These are phyloP conservation scores for Ganaspis brasiliensis DNA, from an alignment of 2,888 invertebrate species.

Conservation along the genomic window DNA sequence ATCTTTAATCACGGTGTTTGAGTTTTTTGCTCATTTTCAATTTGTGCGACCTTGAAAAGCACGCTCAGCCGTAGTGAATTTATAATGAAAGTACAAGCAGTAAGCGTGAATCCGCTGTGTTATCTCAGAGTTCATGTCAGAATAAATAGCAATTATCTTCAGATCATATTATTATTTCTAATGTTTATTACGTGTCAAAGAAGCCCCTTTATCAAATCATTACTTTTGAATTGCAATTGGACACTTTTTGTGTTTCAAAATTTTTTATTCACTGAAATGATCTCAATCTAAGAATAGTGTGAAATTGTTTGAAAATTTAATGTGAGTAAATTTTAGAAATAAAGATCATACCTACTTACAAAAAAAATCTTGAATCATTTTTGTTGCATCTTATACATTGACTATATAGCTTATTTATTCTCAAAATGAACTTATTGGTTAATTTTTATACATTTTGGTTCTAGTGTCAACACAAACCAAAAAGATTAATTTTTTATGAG, in stretches of 20 bases:
- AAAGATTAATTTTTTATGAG: too few species aligned
- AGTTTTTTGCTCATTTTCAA: conserved; percentile 30
- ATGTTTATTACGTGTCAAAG: conserved; percentile 19
- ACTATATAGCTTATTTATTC: too few species aligned
- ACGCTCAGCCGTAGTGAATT: conserved; percentile 13
- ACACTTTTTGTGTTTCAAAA: neutral
- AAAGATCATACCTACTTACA: too few species aligned
- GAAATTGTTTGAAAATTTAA: too few species aligned
- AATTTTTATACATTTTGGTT: too few species aligned
- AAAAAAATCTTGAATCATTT: too few species aligned
- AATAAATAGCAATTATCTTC: conserved; percentile 30
- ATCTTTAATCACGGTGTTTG: conserved; percentile 8
- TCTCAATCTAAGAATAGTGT: too few species aligned
- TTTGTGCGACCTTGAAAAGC: conserved; percentile 36
- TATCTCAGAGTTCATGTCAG: conserved; percentile 18
- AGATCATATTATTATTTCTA: conserved; percentile 40
- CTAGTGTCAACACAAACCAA: too few species aligned
- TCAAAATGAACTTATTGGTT: too few species aligned
- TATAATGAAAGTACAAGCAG: conserved; percentile 38
- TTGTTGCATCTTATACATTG: too few species aligned
- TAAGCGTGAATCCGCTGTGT: conserved; percentile 32
- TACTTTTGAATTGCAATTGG: neutral
- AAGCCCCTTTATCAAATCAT: conserved; percentile 24
- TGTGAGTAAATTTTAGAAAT: too few species aligned
- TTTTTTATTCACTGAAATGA: too few species aligned